Conservation (phyloP, 2,888 invertebrate species). For the Chrysolina oricalcia region DNA sequence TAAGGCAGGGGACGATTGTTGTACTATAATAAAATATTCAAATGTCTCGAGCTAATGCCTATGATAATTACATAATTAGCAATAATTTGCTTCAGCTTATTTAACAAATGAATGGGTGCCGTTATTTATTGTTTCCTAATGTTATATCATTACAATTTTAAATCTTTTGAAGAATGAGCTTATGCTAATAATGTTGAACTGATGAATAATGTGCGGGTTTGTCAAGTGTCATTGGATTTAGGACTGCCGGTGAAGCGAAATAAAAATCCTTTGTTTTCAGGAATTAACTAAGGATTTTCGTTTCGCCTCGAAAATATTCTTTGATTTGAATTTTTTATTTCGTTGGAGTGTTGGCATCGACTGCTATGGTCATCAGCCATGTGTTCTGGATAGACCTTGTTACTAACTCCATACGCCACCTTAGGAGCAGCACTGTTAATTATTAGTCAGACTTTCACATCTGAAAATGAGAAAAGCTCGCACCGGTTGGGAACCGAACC, state of each 20-base stretch:
- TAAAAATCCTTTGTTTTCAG: neutral
- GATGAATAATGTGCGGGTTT: neutral
- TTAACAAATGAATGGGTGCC: conserved; percentile 38
- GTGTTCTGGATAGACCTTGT: no score
- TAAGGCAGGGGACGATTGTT: conserved; percentile 1
- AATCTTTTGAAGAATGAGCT: conserved; percentile 4
- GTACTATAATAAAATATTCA: conserved; percentile 40
- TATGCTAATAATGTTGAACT: conserved; percentile 26
- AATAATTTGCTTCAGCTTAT: conserved; percentile 42
- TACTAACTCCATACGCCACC: no score
- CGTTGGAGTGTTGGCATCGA: no score
- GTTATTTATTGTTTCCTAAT: conserved; percentile 41
- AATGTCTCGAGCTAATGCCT: conserved; percentile 33
- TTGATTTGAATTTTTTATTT: no score
- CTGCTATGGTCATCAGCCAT: no score
- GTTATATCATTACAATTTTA: conserved; percentile 27
- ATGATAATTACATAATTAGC: conserved; percentile 41
- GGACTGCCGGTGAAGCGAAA: neutral
- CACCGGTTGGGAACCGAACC: no score
- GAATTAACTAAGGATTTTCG: no score
- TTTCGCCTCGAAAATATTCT: no score
- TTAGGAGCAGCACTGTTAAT: no score
- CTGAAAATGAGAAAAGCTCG: no score
- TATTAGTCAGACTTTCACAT: no score
- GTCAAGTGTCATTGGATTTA: conserved; percentile 3